A percentile compares a stretch with the other conserved stretches of the same genome.
phyloP scores from a whole-genome alignment of 1,140 invertebrate genomes.

The Bradynema listronoti region DNA sequence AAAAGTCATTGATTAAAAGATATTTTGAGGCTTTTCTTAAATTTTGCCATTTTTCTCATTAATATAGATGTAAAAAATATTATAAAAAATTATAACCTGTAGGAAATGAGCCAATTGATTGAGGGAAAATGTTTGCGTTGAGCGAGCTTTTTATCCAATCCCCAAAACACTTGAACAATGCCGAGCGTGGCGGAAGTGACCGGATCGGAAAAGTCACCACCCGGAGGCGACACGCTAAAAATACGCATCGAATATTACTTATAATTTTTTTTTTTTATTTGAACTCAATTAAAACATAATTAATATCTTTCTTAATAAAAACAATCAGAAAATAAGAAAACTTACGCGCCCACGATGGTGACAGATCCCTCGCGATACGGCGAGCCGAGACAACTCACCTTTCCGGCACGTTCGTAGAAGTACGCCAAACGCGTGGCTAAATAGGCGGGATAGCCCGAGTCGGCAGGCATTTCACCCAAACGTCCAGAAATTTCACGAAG shows the following conservation, averaged over 20 bases:
- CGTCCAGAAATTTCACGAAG: constrained; percentile 98
- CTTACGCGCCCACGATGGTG: constrained; percentile 88
- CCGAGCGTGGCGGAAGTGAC: constrained; percentile 95
- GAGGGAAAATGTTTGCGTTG: constrained; percentile 99
- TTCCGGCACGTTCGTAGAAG: constrained; percentile 96
- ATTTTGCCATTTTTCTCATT: too few species aligned
- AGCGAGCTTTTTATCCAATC: constrained; percentile 95
- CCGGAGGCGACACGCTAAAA: constrained; percentile 83
- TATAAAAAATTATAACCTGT: constrained; percentile 62
- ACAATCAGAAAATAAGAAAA: constrained; percentile 15
- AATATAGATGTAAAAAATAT: constrained; percentile 6
- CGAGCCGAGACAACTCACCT: constrained; percentile 91
- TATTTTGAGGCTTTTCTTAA: too few species aligned
- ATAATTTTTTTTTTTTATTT: not conserved
- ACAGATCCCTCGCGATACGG: constrained; percentile 96
- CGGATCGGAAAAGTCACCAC: constrained; percentile 99
- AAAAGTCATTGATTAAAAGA: too few species aligned
- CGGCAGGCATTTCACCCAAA: constrained; percentile 97
- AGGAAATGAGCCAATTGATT: constrained; percentile 98
- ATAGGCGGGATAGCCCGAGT: constrained; percentile 93
- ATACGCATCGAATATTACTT: constrained; percentile 21
- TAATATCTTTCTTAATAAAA: not conserved
- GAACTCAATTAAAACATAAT: too few species aligned
- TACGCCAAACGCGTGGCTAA: constrained; percentile 78
- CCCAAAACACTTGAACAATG: constrained; percentile 99